Percentiles rank a stretch among this genome's conserved stretches.
phyloP scores from a whole-genome alignment of 2,888 invertebrate genomes.

The Amorpha juglandis region DNA sequence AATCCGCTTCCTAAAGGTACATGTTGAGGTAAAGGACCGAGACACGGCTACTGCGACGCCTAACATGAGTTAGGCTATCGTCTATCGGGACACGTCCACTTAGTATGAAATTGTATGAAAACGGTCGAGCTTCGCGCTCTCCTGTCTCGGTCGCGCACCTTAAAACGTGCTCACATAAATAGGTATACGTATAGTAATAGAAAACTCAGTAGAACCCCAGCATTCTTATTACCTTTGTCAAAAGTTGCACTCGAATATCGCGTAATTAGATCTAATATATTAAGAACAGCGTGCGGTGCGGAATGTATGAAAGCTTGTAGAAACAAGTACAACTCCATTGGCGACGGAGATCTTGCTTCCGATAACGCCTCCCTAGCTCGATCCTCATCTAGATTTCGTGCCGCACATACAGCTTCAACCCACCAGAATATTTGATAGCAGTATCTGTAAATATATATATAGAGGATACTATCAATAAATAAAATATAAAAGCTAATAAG shows the following conservation, averaged over 20 bases:
- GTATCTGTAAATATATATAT: conserved; percentile 77
- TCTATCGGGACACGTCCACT: too few species aligned
- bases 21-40: too few species aligned
- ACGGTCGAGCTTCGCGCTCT: too few species aligned
- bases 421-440: conserved; percentile 90
- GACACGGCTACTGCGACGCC: too few species aligned
- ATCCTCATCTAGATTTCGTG: conserved; percentile 78
- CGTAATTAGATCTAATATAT: conserved; percentile 84
- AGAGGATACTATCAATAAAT: neutral
- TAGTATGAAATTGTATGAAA: too few species aligned
- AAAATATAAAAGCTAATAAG: too few species aligned
- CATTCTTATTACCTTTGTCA: conserved; percentile 87
- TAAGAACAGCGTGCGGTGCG: conserved; percentile 87
- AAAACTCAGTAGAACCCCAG: neutral
- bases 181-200: too few species aligned
- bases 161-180: too few species aligned
- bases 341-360: conserved; percentile 85
- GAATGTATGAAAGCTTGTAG: conserved; percentile 91
- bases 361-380: conserved; percentile 85
- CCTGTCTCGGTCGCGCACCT: too few species aligned
- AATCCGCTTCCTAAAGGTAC: too few species aligned
- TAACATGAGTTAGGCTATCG: too few species aligned
- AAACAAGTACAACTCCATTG: conserved; percentile 90
- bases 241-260: conserved; percentile 81
- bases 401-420: conserved; percentile 87